Evolutionary conservation across 2,888 invertebrate species (phyloP), one percentile per base, ranked within the genome.

Genomic region (Sinelater perroti): DNA sequence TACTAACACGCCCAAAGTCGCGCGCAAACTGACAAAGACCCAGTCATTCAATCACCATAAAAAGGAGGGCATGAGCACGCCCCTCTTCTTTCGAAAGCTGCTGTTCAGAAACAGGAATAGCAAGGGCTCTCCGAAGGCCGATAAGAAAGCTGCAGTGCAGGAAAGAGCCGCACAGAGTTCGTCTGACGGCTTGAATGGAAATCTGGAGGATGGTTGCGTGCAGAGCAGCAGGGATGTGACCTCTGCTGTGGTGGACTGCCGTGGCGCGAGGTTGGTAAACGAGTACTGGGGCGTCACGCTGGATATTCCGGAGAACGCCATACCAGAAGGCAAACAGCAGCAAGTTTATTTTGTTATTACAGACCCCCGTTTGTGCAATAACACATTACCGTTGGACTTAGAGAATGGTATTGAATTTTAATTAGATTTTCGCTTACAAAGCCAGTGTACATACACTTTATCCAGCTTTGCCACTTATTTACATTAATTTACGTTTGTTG

Each of bases 301-400:
- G 62, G 87, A 91, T 70, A 91, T 97, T 72, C 96, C 97, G 35
- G 87, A 90, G 49, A 92, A 93, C 64, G 96, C 96, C 38, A 87
- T 97, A 66, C 86, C 90, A 44, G 84, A 87, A 28, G 93, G 93
- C 50, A 85, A 87, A 70, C 85, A 88, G 72, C 95, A 95, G 81
- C 94, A 95, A 78, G 89, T 97, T 75, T 96, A 95, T 85, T 95
- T 97, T 83, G 95, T 90, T 70, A 89, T 91, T 71, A 88, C 89
- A 67, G 90, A 90, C 78, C 89, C 90, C 65, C 85, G 91, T 74
- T 88, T 91, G 79, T 89, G 90, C 77, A 81, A 80, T 80, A 60
- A 72, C 65, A 86, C 87, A 73, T 93, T 94, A 65, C 93, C 94
- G 60, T 85, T 94, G 80, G 93, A 94, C 82, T 86, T 90, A 82